Conservation (phyloP, 2,797 vertebrate genomes). For the Mormyrus proboscirostris region DNA sequence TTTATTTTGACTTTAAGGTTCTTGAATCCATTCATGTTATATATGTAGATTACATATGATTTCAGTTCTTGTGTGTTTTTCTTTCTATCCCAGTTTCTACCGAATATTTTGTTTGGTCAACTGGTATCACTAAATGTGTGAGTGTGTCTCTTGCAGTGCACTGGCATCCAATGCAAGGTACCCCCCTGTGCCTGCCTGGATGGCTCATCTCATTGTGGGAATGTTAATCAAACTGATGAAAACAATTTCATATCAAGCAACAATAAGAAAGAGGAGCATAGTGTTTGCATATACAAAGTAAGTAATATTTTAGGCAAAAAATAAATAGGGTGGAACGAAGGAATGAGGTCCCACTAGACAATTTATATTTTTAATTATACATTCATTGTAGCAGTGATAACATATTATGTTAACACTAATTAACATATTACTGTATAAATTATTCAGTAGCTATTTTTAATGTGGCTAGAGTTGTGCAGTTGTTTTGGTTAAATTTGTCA, state of each 20-base stretch:
- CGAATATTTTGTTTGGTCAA: background rate
- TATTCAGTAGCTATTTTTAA: background rate
- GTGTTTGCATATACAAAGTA: background rate
- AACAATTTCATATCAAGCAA: background rate
- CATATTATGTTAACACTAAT: background rate
- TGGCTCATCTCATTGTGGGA: background rate
- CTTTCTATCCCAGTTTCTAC: background rate
- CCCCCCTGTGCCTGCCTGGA: background rate
- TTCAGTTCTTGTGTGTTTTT: background rate
- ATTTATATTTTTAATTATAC: constrained; percentile 3
- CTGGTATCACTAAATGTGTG: background rate
- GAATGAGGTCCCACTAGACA: background rate
- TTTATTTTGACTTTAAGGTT: background rate
- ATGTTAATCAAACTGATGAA: background rate
- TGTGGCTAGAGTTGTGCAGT: background rate
- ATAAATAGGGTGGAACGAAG: background rate
- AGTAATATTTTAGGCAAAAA: background rate
- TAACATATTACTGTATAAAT: background rate
- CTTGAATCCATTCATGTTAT: background rate
- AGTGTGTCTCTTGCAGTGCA: background rate
- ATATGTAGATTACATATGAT: background rate
- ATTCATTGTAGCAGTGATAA: background rate
- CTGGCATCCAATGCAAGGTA: background rate
- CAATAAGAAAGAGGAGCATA: background rate
- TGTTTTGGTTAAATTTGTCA: background rate